Base-by-base conservation (phyloP, 1,140 invertebrate genomes). In the Temnothorax nylanderi region DNA sequence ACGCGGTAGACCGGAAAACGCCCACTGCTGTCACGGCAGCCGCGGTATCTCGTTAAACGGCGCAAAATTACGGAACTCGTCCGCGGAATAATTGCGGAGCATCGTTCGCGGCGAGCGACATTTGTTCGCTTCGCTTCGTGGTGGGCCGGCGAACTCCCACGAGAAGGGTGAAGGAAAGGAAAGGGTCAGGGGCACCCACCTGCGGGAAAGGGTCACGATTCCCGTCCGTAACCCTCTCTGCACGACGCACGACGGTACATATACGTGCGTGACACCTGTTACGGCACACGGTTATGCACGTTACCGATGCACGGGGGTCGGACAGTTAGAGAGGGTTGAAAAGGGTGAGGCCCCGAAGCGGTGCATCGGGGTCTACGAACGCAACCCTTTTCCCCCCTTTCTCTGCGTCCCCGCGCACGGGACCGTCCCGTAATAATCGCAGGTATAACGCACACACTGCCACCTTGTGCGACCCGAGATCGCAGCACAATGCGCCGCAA, bases 391-490 rank as follows among this genome's bases (percentile, higher is more conserved):
- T 82, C 26, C 32, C 54, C 54, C 26, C 41, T 81, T 37, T 89
- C 82, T 81, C 37, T 47, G 10, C 64, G n/a, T 62, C 56, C 58
- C 67, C 3, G 37, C 41, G 44, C 34, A 34, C 51, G 85, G 21
- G n/a, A 11, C 16, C 32, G 26, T 47, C 72, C 34, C 37, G 37
- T 37, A 80, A 80, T 62, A 49, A 56, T 64, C 71, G 91, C 93
- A 94, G 93, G 93, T 93, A 93, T 21, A 89, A 65, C 64, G 54
- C 37, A 69, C 88, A 92, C 89, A 88, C 75, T 89, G 54, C 56
- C 90, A 91, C 88, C 86, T 89, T 84, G 81, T 87, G 44, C 76
- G 34, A 4, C 34, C 72, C 7, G 49, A 62, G 37, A n/a, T 80
- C 49, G 88, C 89, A 88, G 90, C 90, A 58, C 85, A 71, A 78